Percentiles rank a stretch among this genome's conserved stretches.
Conservation (phyloP, 2,888 invertebrate genomes). For the Stenolophus ochropezus region DNA sequence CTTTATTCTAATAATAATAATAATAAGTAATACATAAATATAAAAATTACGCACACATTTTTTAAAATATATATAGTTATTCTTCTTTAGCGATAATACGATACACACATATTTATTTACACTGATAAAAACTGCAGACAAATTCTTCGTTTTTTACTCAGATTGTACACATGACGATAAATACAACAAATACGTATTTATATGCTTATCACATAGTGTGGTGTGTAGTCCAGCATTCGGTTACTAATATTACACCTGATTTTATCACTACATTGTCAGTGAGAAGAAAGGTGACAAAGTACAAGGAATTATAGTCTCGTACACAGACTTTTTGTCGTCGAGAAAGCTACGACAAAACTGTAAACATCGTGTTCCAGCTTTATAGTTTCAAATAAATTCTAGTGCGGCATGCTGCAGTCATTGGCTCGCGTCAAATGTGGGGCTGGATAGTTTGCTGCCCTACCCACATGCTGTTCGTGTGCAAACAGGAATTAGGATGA, state of each 20-base stretch:
- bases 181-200: background rate
- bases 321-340: slow-evolving; percentile 27
- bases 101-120: too few relatives aligned
- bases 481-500: slow-evolving; percentile 8
- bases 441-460: slow-evolving; percentile 44
- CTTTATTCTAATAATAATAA: too few relatives aligned
- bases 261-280: background rate
- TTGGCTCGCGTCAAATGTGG: slow-evolving; percentile 37
- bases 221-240: background rate
- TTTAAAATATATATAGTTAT: too few relatives aligned
- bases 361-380: slow-evolving; percentile 41
- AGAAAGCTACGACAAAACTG: slow-evolving; percentile 51
- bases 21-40: too few relatives aligned
- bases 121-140: background rate
- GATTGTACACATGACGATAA: background rate
- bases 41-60: too few relatives aligned
- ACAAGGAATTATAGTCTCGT: slow-evolving; percentile 41
- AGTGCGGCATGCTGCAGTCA: slow-evolving; percentile 8
- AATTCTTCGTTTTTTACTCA: background rate
- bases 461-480: slow-evolving; percentile 33
- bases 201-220: background rate
- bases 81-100: too few relatives aligned
- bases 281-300: slow-evolving; percentile 4
- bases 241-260: slow-evolving; percentile 10
- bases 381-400: slow-evolving; percentile 48